phyloP scores from a whole-genome alignment of 2,797 vertebrate genomes.

The Anguilla anguilla region DNA sequence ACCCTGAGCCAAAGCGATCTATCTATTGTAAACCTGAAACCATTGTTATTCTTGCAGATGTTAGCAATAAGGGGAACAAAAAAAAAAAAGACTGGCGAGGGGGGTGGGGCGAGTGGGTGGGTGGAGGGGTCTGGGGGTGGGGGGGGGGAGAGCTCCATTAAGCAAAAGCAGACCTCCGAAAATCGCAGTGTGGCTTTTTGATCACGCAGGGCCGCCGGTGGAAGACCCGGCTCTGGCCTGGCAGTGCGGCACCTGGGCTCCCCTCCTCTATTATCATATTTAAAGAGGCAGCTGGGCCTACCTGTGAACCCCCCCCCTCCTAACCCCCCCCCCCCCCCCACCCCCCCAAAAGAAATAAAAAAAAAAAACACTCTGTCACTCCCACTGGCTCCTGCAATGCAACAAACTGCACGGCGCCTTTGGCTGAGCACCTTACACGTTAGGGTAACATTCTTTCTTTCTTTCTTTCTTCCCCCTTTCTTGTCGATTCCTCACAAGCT shows the following conservation, averaged over 20 bases:
- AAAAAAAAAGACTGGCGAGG: constrained; percentile 69
- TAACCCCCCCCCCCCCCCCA: too few relatives aligned
- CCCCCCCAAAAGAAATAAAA: too few relatives aligned
- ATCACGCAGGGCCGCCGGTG: constrained; percentile 67
- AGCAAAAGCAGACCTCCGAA: constrained; percentile 71
- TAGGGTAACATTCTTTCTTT: background rate
- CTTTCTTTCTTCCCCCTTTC: background rate
- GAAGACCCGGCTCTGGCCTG: constrained; percentile 62
- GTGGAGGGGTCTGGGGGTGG: constrained; percentile 67
- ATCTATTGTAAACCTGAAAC: constrained; percentile 74
- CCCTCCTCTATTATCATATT: constrained; percentile 40
- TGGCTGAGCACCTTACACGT: background rate
- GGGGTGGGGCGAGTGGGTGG: constrained; percentile 75
- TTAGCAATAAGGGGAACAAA: constrained; percentile 74
- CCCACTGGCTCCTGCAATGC: background rate
- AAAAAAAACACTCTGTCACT: constrained; percentile 9
- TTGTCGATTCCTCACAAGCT: background rate
- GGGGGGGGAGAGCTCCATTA: constrained; percentile 73
- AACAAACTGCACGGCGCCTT: background rate
- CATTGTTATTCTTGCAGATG: constrained; percentile 79
- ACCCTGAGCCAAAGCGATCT: constrained; percentile 64
- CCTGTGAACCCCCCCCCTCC: constrained; percentile 8
- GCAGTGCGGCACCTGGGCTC: constrained; percentile 52
- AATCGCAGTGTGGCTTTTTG: constrained; percentile 66
- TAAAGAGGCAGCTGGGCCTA: constrained; percentile 28